Base-by-base conservation (phyloP, 2,797 vertebrate genomes). In the Tolypeutes matacus region DNA sequence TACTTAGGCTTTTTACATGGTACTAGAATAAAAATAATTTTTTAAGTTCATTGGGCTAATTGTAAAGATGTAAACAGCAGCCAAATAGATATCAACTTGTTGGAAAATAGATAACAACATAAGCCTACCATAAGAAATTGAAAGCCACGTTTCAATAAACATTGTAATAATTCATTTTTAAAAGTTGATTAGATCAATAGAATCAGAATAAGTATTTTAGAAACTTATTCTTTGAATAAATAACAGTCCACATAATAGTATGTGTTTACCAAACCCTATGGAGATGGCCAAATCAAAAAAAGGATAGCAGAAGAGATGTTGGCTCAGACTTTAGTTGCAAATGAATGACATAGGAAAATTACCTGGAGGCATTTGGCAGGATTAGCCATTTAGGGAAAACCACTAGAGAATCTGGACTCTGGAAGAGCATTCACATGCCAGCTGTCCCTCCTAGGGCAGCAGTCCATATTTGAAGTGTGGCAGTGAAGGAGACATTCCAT, bases 221-320 rank as follows among this genome's bases (percentile, higher is more conserved):
- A 76, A 90, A 84, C 42, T 29, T 60, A 56, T 73, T 67, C n/a
- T 51, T 89, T 88, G 9, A 88, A 53, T 80, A 84, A 46, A 90
- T 27, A 42, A 67, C 39, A 78, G 64, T 87, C 9, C 49, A 58
- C 31, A 29, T 78, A 86, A 46, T 51, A 62, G 36, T 49, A 64
- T 31, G 2, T 64, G 27, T 92, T 87, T 18, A 18, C 25, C 18
- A 7, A 56, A 51, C 77, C 36, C 36, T 42, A 56, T 21, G 1
- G 36, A 77, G 25, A 93, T 60, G 36, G 42, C 46, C 83, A 91
- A 64, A 58, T 87, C 34, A 64, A 53, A 49, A 53, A 76, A 95
- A 84, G 39, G 64, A 56, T 64, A 64, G 25, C 4, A 46, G 34
- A 92, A 64, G 34, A 58, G 21, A 84, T 72, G 12, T 27, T 80